Evolutionary conservation across 2,888 invertebrate species (phyloP).

Genomic region (Labia minor): DNA sequence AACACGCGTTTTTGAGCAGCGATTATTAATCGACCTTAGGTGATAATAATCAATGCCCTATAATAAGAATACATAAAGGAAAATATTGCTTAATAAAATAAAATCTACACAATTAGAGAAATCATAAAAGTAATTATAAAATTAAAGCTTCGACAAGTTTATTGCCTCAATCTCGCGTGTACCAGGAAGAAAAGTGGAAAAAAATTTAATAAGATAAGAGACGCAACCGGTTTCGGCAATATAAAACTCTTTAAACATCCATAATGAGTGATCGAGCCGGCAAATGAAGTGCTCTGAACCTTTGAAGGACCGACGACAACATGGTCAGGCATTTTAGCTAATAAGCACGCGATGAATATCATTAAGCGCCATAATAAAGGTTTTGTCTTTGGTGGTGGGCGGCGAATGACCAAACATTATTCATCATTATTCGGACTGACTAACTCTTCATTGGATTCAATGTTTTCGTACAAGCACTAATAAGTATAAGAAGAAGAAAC

Average conservation of each 20-base stretch:
- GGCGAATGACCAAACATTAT: too few relatives aligned
- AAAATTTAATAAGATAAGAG: not conserved
- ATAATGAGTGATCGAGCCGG: not conserved
- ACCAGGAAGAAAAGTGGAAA: not conserved
- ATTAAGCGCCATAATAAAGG: too few relatives aligned
- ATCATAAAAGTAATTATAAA: not conserved
- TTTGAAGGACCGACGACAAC: not conserved
- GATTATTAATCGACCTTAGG: not conserved
- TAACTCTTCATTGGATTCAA: too few relatives aligned
- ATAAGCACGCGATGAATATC: too few relatives aligned
- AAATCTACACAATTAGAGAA: not conserved
- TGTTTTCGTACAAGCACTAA: too few relatives aligned
- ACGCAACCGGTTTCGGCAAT: not conserved
- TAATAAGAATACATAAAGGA: not conserved
- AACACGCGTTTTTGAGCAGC: not conserved
- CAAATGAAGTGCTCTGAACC: not conserved
- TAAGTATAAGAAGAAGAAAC: too few relatives aligned
- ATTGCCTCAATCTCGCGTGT: not conserved
- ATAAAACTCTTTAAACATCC: not conserved
- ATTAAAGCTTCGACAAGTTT: not conserved
- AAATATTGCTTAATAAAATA: not conserved
- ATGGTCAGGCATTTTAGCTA: too few relatives aligned
- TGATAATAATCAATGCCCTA: not conserved
- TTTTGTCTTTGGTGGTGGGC: too few relatives aligned
- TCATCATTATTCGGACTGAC: too few relatives aligned